Conservation (phyloP, 1,140 invertebrate genomes). For the Drosophila hydei region DNA sequence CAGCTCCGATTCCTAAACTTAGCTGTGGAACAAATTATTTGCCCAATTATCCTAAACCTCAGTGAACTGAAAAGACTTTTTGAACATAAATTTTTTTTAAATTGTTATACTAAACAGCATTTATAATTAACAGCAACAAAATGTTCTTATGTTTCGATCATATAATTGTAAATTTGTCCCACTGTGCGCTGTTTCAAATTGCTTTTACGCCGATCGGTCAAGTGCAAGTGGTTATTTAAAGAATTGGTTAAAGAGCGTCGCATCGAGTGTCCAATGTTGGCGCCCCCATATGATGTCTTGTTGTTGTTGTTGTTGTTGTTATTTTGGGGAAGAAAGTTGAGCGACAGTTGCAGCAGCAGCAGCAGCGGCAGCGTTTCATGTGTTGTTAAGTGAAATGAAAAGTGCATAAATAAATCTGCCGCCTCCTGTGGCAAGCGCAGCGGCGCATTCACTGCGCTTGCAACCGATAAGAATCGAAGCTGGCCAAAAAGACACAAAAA, state of each 20-base stretch:
- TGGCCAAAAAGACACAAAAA: slow-evolving; percentile 24
- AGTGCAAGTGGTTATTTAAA: slow-evolving; percentile 82
- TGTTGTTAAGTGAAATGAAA: slow-evolving; percentile 78
- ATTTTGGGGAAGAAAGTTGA: slow-evolving; percentile 64
- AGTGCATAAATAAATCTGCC: slow-evolving; percentile 81
- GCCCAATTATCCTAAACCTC: no score
- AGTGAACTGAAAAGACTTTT: no score
- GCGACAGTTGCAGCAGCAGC: slow-evolving; percentile 16
- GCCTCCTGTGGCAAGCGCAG: slow-evolving; percentile 26
- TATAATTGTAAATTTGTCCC: not conserved
- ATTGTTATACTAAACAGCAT: no score
- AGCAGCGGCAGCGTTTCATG: slow-evolving; percentile 66
- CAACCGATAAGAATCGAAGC: slow-evolving; percentile 71
- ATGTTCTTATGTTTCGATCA: not conserved
- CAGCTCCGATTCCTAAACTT: no score
- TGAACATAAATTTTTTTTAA: no score
- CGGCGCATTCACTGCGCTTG: slow-evolving; percentile 18
- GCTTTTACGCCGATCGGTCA: slow-evolving; percentile 59
- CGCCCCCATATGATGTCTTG: slow-evolving; percentile 60
- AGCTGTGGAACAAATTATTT: no score
- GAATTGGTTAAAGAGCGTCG: slow-evolving; percentile 57
- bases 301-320: slow-evolving; percentile 15
- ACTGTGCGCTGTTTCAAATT: slow-evolving; percentile 25
- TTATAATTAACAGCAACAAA: no score
- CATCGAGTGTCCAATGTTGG: slow-evolving; percentile 67